Evolutionary conservation across 2,888 invertebrate genomes (phyloP), one percentile per base, ranked within the genome.

Genomic region (Meganola albula): DNA sequence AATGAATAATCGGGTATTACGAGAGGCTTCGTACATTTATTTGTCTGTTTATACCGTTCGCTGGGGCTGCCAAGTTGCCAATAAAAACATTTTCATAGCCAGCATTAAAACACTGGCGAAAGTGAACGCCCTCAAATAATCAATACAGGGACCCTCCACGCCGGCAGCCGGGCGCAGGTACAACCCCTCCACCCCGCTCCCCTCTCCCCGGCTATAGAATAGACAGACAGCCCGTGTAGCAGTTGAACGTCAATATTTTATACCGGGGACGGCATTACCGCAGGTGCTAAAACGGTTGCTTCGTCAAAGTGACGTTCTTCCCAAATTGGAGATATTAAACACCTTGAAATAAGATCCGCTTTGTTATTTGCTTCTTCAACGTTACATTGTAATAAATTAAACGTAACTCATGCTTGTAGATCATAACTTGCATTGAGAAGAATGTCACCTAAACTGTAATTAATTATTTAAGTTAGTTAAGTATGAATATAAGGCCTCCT

Each of bases 61-160:
- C 51, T 57, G 63, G 54, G 52, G 60, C 64, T 61, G 68, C 65
- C 68, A 65, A 72, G 72, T 65, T 65, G 66, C 72, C 74, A 78
- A 80, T 82, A 82, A 83, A 84, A 84, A 77, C 79, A 77, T 80
- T 82, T 63, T 80, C 78, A 80, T 74, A 70, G 78, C 71, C 62
- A 65, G 66, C 75, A 80, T 83, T 84, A 83, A 82, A 84, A 83
- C 82, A 80, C 74, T 76, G 80, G 79, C 74, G 83, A 83, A 84
- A 83, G 83, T 83, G 82, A 82, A 78, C 79, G 75, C 59, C 67
- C 67, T 58, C 55, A 60, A 59, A 64, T 65, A 66, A 66, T 66
- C 65, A 63, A 66, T 66, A 66, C 62, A 41, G 53, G 55, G 52
- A 58, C 59, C 58, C 58, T 59, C 63, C 54, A 57, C 54, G 49